Evolutionary conservation across 2,797 vertebrate genomes (phyloP), one percentile per base, ranked within the genome.

Genomic region (Rhynchonycteris naso): DNA sequence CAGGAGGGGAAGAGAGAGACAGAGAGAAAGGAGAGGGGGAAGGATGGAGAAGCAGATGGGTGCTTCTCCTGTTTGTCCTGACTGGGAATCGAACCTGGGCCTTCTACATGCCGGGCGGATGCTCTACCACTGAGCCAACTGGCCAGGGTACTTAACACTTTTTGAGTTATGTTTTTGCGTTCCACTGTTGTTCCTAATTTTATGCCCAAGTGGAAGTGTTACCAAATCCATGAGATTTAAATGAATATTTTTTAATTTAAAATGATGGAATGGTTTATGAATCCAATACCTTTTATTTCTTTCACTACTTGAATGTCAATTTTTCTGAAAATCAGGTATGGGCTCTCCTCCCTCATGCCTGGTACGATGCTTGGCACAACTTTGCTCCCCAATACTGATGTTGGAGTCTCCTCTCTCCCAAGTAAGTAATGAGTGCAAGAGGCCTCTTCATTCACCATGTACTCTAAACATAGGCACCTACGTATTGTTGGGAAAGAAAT

Each of bases 201-300:
- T 90, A 90, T 96, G 68, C 90, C 38, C n/a, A 91, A 74, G 19
- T 88, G 3, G 3, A 82, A 18, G 1, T 91, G 71, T 72, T 89
- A 91, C 21, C 85, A 88, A 89, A 75, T 85, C 58, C 9, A 12
- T 59, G 33, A 94, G 30, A 88, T 80, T 71, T 91, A 68, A 87
- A 69, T 84, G 87, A 88, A 74, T 96, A 54, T 89, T 94, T 93
- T 88, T 93, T 75, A 66, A 84, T 90, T 91, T 90, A 72, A 95
- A 95, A 95, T 93, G 87, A 94, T 90, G 80, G 38, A 82, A 69
- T 71, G 35, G n/a, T 10, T 90, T 86, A 8, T 56, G 43, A 80
- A 81, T 78, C 7, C 4, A 80, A 24, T 63, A 21, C n/a, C 2
- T 71, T 82, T 92, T 35, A 59, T 72, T 96, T 90, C 22, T 95